Base-by-base conservation (phyloP, 2,888 invertebrate species). In the Acanthosepion lycidas region DNA sequence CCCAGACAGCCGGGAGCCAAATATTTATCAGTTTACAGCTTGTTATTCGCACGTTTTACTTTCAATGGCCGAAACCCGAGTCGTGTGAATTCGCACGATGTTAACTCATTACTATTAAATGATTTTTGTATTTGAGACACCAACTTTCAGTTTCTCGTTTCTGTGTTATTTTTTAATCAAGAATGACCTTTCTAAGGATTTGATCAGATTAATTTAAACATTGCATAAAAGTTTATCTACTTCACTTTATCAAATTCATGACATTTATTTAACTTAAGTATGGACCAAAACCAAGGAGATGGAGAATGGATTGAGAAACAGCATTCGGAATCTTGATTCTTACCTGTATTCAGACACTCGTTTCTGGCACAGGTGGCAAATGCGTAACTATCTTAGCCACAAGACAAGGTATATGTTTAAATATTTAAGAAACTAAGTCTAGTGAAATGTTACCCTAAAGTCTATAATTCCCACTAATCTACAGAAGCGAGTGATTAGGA, bases 1-100 rank as follows among this genome's bases (percentile, higher is more conserved):
- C 78, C n/a, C n/a, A 78, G n/a, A 78, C 78, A 78, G 78, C 15
- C 78, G 78, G 78, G 78, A 78, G 78, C 78, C 78, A 78, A 78
- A 78, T 33, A 78, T n/a, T 78, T 78, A 33, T 78, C 78, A 78
- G n/a, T 78, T n/a, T 78, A 78, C 78, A n/a, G 12, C n/a, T 78
- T 78, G 78, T 78, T 78, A n/a, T 15, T n/a, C n/a, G 4, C n/a
- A n/a, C 78, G n/a, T n/a, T n/a, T n/a, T 78, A 78, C 33, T 78
- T 78, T 78, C 78, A n/a, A 78, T 78, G 15, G n/a, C n/a, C n/a
- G 78, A n/a, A 78, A 78, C 33, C n/a, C 12, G 78, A 78, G 78
- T 78, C n/a, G 18, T 78, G 12, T n/a, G 33, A 78, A 78, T 78
- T 78, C 78, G n/a, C n/a, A 78, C n/a, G 28, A 78, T n/a, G 78